Percentiles rank a stretch among this genome's conserved stretches.
phyloP scores from a whole-genome alignment of 2,113 vertebrate species.

The Mohoua ochrocephala region DNA sequence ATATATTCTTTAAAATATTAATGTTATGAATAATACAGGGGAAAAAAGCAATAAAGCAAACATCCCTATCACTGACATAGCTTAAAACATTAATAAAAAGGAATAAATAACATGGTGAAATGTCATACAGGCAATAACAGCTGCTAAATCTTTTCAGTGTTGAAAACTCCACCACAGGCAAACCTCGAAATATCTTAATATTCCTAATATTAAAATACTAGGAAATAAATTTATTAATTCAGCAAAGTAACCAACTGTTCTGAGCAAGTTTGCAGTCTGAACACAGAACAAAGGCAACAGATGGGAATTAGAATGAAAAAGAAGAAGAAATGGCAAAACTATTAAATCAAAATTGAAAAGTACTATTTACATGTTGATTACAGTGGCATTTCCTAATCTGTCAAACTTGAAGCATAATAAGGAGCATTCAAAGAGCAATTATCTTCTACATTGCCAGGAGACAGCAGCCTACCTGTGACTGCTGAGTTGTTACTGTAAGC shows the following conservation, averaged over 20 bases:
- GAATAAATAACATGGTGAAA: neutral
- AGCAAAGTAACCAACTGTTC: neutral
- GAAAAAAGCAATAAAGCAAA: neutral
- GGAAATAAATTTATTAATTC: neutral
- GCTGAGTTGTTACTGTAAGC: neutral
- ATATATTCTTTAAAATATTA: neutral
- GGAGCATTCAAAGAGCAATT: neutral
- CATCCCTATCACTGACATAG: neutral
- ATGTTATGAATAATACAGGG: neutral
- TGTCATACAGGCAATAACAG: neutral
- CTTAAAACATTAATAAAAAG: neutral
- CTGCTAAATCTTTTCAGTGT: neutral
- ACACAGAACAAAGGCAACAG: neutral
- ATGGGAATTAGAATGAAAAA: neutral
- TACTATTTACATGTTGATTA: neutral
- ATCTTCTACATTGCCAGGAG: neutral
- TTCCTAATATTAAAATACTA: neutral
- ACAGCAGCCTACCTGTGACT: neutral
- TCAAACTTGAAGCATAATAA: neutral
- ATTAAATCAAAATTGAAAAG: constrained; percentile 21
- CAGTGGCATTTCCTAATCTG: neutral
- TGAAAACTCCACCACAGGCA: neutral
- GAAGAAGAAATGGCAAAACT: neutral
- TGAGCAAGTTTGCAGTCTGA: neutral
- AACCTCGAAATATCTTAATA: neutral